Conservation (phyloP, 2,113 vertebrate genomes). For the Mellivora capensis region DNA sequence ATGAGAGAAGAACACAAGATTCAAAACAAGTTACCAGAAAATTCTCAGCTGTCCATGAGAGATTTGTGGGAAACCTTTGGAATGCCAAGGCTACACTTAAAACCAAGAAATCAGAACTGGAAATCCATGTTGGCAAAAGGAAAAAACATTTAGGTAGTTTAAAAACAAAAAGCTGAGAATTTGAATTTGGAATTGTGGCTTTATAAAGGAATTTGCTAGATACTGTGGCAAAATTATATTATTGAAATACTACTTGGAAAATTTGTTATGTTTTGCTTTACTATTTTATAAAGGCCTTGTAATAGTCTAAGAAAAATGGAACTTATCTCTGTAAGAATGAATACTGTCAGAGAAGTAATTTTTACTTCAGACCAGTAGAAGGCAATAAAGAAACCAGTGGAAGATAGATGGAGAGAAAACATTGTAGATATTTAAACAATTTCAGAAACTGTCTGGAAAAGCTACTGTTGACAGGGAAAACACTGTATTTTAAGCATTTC, state of each 20-base stretch:
- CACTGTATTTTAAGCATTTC: neutral
- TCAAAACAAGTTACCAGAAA: neutral
- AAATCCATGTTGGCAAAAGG: neutral
- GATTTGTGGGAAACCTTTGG: neutral
- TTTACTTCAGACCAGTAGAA: neutral
- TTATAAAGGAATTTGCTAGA: neutral
- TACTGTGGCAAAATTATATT: neutral
- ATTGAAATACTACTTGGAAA: neutral
- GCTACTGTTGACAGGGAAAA: neutral
- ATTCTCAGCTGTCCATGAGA: neutral
- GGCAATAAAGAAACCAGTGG: neutral
- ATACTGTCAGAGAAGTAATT: neutral
- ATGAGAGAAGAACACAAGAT: neutral
- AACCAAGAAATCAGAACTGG: neutral
- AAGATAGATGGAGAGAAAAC: neutral
- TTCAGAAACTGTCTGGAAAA: slow-evolving; percentile 1
- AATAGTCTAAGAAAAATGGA: neutral
- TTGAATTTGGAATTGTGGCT: neutral
- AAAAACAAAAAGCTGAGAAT: neutral
- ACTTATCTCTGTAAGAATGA: neutral
- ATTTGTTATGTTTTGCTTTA: neutral
- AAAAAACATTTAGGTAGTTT: neutral
- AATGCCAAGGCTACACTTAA: neutral
- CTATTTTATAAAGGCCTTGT: neutral
- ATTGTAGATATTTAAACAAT: neutral